These are phyloP conservation scores for Bucco capensis DNA, from an alignment of 2,113 vertebrate species.

Conservation along the genomic window DNA sequence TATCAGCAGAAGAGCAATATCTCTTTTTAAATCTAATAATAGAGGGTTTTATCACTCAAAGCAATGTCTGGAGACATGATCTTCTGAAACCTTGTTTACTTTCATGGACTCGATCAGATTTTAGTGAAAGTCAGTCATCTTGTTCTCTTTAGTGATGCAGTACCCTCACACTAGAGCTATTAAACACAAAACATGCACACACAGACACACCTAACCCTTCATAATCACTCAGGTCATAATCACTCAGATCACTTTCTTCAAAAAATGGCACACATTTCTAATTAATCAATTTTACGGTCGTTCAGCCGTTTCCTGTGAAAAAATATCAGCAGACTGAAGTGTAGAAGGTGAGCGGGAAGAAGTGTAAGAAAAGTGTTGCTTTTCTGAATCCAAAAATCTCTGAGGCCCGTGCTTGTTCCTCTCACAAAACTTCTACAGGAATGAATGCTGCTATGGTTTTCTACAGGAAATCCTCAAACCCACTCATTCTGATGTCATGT, in stretches of 20 bases:
- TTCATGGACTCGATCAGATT: neutral
- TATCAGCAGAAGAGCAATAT: neutral
- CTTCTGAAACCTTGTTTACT: neutral
- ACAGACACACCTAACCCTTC: accelerated
- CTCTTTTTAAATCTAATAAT: neutral
- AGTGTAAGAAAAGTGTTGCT: neutral
- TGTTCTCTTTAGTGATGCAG: neutral
- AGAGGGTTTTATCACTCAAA: neutral
- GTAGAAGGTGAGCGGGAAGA: neutral
- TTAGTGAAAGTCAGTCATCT: neutral
- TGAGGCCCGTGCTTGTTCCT: neutral
- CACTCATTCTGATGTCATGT: constrained; percentile 62
- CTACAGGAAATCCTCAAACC: constrained; percentile 70
- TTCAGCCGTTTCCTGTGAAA: neutral
- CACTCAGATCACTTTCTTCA: neutral
- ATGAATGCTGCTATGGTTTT: constrained; percentile 67
- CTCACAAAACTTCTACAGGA: constrained; percentile 27
- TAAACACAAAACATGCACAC: neutral
- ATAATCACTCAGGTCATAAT: neutral
- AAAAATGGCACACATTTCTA: neutral
- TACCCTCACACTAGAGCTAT: neutral
- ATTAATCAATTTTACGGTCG: neutral
- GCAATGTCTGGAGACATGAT: neutral
- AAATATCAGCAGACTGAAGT: neutral
- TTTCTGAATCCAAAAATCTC: neutral